Evolutionary conservation across 2,888 invertebrate species (phyloP), one percentile per base, ranked within the genome.

Genomic region (Marronus borbonicus): DNA sequence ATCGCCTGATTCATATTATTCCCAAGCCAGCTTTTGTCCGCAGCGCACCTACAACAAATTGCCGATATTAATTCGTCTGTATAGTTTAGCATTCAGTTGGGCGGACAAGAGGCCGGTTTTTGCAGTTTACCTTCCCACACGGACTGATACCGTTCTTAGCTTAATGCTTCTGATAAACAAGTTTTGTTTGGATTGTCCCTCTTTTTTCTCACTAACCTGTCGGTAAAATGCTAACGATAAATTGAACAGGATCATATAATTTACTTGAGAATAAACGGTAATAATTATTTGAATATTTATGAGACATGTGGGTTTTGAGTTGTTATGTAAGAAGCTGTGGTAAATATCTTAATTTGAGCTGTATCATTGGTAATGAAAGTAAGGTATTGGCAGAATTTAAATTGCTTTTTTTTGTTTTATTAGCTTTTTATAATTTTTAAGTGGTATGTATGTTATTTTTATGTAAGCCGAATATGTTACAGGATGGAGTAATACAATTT

Each of bases 1-100:
- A 68, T 68, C 68, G n/a, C 50, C 28, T 50, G 68, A 28, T 68
- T 50, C 50, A 39, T 68, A 68, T 68, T 68, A 68, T 68, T 68
- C 68, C 24, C 50, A 24, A 50, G 12, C 50, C 50, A 31, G 31
- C 62, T 14, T 62, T 14, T 31, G 12, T 12, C 68, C 24, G 17
- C 50, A 14, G 50, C 24, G 28, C 24, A 28, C 14, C 28, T 68
- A 50, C 50, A 12, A 68, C 50, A 68, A 68, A 68, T 68, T 68
- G 50, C 68, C 28, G 14, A 50, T 50, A 68, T 68, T 68, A 68
- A 68, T 68, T 50, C 24, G 50, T 68, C 20, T n/a, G 14, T 58
- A 58, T 20, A 8, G 20, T 58, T 58, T 58, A 58, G 44, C 12
- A 44, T 44, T 12, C 1, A 55, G 55, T n/a, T 17, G 50, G 49